A percentile compares a stretch with the other conserved stretches of the same genome.
phyloP scores from a whole-genome alignment of 2,888 invertebrate species.

The Chydorus sphaericus region DNA sequence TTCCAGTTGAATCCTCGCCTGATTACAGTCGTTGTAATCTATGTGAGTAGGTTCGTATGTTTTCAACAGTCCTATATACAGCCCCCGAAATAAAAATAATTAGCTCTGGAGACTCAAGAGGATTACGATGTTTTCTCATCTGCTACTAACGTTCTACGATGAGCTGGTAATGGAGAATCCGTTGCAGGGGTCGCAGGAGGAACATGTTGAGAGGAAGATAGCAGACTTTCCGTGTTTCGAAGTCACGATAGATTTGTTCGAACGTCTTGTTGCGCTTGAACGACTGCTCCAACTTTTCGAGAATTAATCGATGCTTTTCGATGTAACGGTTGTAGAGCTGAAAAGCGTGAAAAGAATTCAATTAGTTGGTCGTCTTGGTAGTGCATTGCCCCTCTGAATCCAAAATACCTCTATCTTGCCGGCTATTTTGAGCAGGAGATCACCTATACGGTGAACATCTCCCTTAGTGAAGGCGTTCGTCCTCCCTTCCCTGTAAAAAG shows the following conservation, averaged over 20 bases:
- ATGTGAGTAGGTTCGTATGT: constrained; percentile 54
- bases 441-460: constrained; percentile 51
- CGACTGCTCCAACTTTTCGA: constrained; percentile 65
- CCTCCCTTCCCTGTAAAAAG: constrained; percentile 41
- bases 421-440: constrained; percentile 53
- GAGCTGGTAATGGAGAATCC: constrained; percentile 67
- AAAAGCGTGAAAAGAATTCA: constrained; percentile 2
- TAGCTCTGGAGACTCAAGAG: constrained; percentile 14
- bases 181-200: constrained; percentile 64
- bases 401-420: constrained; percentile 37
- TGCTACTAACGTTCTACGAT: constrained; percentile 54
- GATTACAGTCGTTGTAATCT: constrained; percentile 51
- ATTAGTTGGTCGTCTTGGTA: background rate
- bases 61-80: constrained; percentile 44
- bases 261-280: constrained; percentile 52
- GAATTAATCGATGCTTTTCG: constrained; percentile 54
- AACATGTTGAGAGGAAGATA: constrained; percentile 72
- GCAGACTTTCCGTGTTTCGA: constrained; percentile 70
- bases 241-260: constrained; percentile 53
- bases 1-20: constrained; percentile 43
- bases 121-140: background rate
- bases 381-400: constrained; percentile 11
- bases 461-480: constrained; percentile 32
- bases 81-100: background rate
- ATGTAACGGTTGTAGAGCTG: constrained; percentile 55